Percentiles rank a stretch among this genome's conserved stretches.
These are phyloP conservation scores for Vulpes ferrilata DNA, from an alignment of 2,113 vertebrate species.

Conservation along the genomic window DNA sequence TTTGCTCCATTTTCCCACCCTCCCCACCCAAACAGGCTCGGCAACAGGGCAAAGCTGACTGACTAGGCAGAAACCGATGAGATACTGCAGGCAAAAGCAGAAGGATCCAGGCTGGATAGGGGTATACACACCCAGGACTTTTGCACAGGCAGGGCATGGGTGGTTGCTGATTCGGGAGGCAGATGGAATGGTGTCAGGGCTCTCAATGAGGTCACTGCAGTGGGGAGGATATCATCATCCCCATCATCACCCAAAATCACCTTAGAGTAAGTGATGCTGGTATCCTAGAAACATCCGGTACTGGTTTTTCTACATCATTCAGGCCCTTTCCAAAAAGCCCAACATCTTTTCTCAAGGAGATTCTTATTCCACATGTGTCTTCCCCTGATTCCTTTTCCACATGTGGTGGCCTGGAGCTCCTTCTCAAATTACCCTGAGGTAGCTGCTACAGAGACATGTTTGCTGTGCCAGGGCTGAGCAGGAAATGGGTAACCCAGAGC, in stretches of 20 bases:
- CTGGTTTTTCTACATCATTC: conserved; percentile 59
- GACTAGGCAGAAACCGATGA: conserved; percentile 76
- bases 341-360: conserved; percentile 74
- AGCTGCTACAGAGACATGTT: conserved; percentile 70
- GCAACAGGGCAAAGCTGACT: conserved; percentile 52
- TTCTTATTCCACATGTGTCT: conserved; percentile 83
- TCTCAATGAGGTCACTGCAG: conserved; percentile 35
- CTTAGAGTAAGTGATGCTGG: conserved; percentile 65
- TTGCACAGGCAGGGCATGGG: neutral
- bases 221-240: neutral
- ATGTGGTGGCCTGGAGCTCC: conserved; percentile 78
- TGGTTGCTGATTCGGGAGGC: conserved; percentile 25
- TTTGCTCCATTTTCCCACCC: conserved; percentile 59
- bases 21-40: conserved; percentile 71
- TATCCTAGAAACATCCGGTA: conserved; percentile 63
- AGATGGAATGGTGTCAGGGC: conserved; percentile 48
- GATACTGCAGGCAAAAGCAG: conserved; percentile 53
- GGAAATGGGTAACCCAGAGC: conserved; percentile 83
- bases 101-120: conserved; percentile 31
- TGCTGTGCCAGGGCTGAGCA: conserved; percentile 80
- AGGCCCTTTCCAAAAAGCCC: conserved; percentile 57
- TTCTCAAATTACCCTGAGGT: conserved; percentile 83
- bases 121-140: conserved; percentile 24
- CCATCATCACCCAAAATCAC: neutral
- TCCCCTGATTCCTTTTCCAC: conserved; percentile 82